Conservation (phyloP, 2,113 vertebrate species). For the Sturnus vulgaris region DNA sequence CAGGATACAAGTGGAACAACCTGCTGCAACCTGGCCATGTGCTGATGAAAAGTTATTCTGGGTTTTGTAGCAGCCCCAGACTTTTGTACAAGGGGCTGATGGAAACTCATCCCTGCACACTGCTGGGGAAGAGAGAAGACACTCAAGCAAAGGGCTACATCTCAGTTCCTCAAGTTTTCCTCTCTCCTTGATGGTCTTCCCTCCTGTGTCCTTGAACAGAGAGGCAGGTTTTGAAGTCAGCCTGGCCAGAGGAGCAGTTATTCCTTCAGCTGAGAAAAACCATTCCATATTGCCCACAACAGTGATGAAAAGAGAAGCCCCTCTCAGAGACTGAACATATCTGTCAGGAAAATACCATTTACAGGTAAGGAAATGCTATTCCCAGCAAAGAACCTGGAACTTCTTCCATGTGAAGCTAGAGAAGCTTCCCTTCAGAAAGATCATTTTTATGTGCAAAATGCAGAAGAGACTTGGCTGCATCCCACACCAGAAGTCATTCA, state of each 20-base stretch:
- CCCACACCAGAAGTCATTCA: background rate
- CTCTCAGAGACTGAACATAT: background rate
- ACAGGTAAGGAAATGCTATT: constrained; percentile 36
- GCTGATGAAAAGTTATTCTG: background rate
- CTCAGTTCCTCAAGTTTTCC: background rate
- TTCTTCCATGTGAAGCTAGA: background rate
- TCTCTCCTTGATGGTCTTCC: background rate
- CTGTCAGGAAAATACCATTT: background rate
- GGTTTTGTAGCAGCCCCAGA: background rate
- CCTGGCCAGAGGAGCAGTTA: background rate
- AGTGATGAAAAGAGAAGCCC: constrained; percentile 10
- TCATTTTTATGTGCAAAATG: background rate
- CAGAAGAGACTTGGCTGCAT: background rate
- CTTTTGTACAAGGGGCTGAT: background rate
- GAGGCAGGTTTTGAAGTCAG: background rate
- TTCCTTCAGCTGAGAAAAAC: background rate
- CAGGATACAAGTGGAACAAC: background rate
- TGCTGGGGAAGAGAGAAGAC: background rate
- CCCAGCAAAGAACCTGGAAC: background rate
- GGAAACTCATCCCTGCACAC: background rate
- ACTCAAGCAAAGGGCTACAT: accelerated
- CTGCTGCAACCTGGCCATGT: background rate
- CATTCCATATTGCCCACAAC: background rate
- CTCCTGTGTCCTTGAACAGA: background rate
- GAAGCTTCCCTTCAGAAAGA: background rate